Percentiles rank a stretch among this genome's conserved stretches.
Evolutionary conservation across 2,888 invertebrate genomes (phyloP).

Genomic region (Metellina segmentata): DNA sequence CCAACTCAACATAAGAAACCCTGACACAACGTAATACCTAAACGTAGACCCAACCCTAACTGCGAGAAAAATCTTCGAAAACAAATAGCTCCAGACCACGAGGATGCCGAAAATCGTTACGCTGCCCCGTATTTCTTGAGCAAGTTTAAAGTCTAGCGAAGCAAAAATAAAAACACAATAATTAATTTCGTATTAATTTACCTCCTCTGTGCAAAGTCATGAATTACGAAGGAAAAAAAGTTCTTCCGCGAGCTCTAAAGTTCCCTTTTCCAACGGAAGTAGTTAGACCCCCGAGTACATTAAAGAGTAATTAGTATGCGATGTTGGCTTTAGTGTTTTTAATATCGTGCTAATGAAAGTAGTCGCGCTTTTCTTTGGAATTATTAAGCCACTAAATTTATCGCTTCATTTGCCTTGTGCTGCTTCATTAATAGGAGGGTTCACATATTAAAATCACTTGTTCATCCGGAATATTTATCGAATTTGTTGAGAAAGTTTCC

Average conservation of each 20-base stretch:
- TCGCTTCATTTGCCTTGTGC: slow-evolving; percentile 16
- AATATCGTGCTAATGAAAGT: slow-evolving; percentile 25
- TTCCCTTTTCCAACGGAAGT: neutral
- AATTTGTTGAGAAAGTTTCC: neutral
- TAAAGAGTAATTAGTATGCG: slow-evolving; percentile 37
- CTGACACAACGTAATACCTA: too few relatives aligned
- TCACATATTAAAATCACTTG: neutral
- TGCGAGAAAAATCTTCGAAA: too few relatives aligned
- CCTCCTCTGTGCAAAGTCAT: neutral
- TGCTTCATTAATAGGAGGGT: neutral
- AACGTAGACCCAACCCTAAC: too few relatives aligned
- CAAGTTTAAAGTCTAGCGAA: neutral
- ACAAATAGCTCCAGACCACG: too few relatives aligned
- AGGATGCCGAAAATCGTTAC: neutral
- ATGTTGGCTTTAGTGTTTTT: neutral
- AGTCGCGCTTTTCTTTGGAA: slow-evolving; percentile 14
- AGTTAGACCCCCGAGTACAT: slow-evolving; percentile 13
- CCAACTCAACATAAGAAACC: too few relatives aligned
- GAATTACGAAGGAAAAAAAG: neutral
- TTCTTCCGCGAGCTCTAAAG: neutral
- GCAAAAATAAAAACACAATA: neutral
- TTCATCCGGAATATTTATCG: neutral
- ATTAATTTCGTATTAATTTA: neutral
- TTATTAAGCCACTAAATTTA: slow-evolving; percentile 16
- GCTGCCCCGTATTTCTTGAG: neutral